Evolutionary conservation across 2,888 invertebrate species (phyloP).

Genomic region (Rhyacophila evoluta): DNA sequence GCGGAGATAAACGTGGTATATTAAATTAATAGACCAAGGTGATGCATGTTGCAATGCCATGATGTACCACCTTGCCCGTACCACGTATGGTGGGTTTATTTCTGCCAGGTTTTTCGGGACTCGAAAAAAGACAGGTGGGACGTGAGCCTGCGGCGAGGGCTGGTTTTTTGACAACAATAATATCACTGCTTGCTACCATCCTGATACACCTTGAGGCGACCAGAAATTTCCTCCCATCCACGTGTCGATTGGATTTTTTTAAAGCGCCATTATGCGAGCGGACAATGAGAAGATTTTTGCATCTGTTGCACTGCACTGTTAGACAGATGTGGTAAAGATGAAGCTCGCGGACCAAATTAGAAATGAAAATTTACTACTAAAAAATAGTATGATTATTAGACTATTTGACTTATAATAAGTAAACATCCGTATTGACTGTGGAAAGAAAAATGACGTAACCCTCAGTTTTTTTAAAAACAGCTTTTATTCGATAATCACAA

Average conservation of each 20-base stretch:
- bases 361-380: too few species aligned
- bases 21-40: not conserved
- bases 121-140: constrained; percentile 4
- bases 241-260: constrained; percentile 21
- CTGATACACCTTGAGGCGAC: not conserved
- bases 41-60: not conserved
- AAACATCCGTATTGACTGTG: too few species aligned
- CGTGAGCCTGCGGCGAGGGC: constrained; percentile 3
- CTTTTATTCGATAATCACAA: too few species aligned
- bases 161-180: constrained; percentile 15
- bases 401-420: too few species aligned
- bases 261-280: not conserved
- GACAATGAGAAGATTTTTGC: not conserved
- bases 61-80: not conserved
- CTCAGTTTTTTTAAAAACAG: too few species aligned
- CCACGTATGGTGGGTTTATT: not conserved
- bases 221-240: constrained; percentile 6
- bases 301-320: not conserved
- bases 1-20: too few species aligned
- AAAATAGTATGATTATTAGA: too few species aligned
- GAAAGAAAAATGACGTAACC: too few species aligned
- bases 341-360: not conserved
- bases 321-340: not conserved
- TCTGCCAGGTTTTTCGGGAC: not conserved
- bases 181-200: not conserved